These are phyloP conservation scores for Peromyscus eremicus DNA, from an alignment of 2,797 vertebrate species.

Conservation along the genomic window DNA sequence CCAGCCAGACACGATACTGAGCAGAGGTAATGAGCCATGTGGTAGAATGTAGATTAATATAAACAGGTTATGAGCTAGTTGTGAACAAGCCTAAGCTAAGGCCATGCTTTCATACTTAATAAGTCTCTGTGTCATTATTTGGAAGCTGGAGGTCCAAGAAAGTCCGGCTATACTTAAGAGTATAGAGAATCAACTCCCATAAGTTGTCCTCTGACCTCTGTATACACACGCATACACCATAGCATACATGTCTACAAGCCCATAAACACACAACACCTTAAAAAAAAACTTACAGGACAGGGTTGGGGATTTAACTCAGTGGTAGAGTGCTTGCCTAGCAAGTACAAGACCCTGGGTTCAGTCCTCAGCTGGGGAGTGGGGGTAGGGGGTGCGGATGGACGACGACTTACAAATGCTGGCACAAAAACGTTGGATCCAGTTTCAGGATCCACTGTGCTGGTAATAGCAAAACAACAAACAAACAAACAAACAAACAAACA, in stretches of 20 bases:
- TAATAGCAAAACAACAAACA: conserved; percentile 4
- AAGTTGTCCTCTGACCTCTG: not conserved
- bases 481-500: not conserved
- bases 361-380: too few relatives aligned
- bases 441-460: not conserved
- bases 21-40: not conserved
- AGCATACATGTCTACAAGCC: too few relatives aligned
- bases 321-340: too few relatives aligned
- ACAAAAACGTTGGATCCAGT: not conserved
- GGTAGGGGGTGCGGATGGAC: too few relatives aligned
- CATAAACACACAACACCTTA: too few relatives aligned
- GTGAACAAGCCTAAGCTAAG: not conserved
- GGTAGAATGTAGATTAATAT: not conserved
- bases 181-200: not conserved
- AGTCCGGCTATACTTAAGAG: not conserved
- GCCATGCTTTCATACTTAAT: not conserved
- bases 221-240: too few relatives aligned
- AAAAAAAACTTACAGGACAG: too few relatives aligned
- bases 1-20: not conserved
- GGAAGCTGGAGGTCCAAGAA: not conserved
- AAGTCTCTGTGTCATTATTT: not conserved
- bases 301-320: too few relatives aligned
- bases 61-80: not conserved
- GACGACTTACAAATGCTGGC: not conserved
- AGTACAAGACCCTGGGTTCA: too few relatives aligned